These are phyloP conservation scores for Campylorhamphus procurvoides DNA, from an alignment of 2,113 vertebrate genomes.

Conservation along the genomic window DNA sequence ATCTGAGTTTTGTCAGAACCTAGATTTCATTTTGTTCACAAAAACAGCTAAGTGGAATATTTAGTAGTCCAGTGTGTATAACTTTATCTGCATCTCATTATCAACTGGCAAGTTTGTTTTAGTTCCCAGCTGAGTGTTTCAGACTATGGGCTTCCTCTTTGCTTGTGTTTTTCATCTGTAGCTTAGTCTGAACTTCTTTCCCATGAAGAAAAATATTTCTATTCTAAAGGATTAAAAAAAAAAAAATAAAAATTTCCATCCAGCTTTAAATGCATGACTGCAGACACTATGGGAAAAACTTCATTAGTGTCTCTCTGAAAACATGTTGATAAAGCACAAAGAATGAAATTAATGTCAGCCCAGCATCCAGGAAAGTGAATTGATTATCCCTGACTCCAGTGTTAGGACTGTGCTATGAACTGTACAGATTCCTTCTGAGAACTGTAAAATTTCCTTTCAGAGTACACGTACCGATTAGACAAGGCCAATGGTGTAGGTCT, in stretches of 20 bases:
- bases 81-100: background rate
- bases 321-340: background rate
- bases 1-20: background rate
- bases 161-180: background rate
- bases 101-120: background rate
- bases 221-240: background rate
- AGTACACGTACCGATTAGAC: slow-evolving; percentile 82
- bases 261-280: background rate
- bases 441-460: slow-evolving; percentile 63
- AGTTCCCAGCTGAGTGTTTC: background rate
- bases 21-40: background rate
- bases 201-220: background rate
- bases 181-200: background rate
- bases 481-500: slow-evolving; percentile 82
- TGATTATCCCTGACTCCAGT: background rate
- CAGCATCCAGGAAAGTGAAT: background rate
- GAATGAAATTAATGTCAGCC: background rate
- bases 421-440: background rate
- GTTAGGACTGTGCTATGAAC: background rate
- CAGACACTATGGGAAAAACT: background rate
- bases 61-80: background rate
- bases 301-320: background rate
- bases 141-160: background rate
- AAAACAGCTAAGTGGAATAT: background rate
- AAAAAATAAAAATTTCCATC: background rate